These are phyloP conservation scores for Cuculus canorus DNA, from an alignment of 2,797 vertebrate genomes.

Conservation along the genomic window DNA sequence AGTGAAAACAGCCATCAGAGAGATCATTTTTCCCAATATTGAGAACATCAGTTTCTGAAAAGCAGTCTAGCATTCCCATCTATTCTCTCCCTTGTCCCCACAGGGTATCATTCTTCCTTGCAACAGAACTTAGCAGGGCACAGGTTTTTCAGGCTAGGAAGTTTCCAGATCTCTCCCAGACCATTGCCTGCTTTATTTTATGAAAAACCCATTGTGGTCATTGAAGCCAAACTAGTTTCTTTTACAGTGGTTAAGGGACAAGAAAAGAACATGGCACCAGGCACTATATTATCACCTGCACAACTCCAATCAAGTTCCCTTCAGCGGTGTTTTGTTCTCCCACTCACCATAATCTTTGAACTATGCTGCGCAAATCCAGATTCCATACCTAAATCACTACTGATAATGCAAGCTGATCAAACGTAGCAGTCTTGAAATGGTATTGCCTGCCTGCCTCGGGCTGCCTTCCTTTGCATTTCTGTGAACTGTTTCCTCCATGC, in stretches of 20 bases:
- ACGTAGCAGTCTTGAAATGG: background rate
- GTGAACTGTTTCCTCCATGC: background rate
- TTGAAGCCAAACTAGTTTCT: background rate
- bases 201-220: background rate
- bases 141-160: background rate
- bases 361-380: background rate
- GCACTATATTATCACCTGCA: background rate
- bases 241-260: background rate
- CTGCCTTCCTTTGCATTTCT: background rate
- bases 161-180: background rate
- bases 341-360: background rate
- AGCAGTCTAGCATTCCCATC: background rate
- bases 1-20: background rate
- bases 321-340: background rate
- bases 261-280: background rate
- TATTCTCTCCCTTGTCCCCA: background rate
- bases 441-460: background rate
- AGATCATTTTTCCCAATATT: background rate
- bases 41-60: background rate
- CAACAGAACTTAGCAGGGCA: background rate
- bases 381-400: background rate
- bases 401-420: background rate
- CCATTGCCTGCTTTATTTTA: background rate
- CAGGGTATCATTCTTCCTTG: background rate
- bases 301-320: accelerated